These are phyloP conservation scores for Hirtodrosophila duncani DNA, from an alignment of 2,888 invertebrate genomes.

Conservation along the genomic window DNA sequence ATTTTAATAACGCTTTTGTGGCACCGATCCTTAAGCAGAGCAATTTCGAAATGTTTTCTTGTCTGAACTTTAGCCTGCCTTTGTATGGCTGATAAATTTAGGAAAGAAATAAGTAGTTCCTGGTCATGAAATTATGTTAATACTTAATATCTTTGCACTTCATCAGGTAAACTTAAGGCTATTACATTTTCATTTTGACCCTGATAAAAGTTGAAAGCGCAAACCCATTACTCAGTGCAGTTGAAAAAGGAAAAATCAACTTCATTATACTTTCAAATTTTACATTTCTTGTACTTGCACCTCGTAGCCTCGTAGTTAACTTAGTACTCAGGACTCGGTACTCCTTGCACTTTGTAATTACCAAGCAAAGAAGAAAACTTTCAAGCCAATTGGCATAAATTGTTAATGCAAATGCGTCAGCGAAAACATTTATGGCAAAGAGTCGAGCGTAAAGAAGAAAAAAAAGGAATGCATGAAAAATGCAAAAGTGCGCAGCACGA, in stretches of 20 bases:
- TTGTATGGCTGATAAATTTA: too few species aligned
- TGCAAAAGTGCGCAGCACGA: constrained; percentile 12
- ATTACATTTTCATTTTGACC: neutral
- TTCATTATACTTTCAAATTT: constrained; percentile 67
- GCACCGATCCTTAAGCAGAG: too few species aligned
- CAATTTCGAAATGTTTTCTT: too few species aligned
- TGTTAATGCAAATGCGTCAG: constrained; percentile 47
- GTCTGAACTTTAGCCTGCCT: too few species aligned
- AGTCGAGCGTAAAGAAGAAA: constrained; percentile 7
- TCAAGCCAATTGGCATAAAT: constrained; percentile 52
- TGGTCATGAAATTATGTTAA: too few species aligned
- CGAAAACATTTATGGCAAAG: neutral
- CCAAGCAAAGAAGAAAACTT: constrained; percentile 18
- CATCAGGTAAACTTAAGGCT: too few species aligned
- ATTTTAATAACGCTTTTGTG: too few species aligned
- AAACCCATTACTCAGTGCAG: too few species aligned
- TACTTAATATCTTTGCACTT: too few species aligned
- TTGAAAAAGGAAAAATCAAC: constrained; percentile 23
- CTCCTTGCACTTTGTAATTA: constrained; percentile 42
- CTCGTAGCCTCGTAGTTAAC: too few species aligned
- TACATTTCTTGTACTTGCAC: constrained; percentile 39
- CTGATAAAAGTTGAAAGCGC: too few species aligned
- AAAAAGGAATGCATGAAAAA: constrained; percentile 7
- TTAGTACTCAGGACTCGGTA: constrained; percentile 35
- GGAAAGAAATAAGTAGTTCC: too few species aligned